phyloP scores from a whole-genome alignment of 2,888 invertebrate species.

The Agrypnus murinus region DNA sequence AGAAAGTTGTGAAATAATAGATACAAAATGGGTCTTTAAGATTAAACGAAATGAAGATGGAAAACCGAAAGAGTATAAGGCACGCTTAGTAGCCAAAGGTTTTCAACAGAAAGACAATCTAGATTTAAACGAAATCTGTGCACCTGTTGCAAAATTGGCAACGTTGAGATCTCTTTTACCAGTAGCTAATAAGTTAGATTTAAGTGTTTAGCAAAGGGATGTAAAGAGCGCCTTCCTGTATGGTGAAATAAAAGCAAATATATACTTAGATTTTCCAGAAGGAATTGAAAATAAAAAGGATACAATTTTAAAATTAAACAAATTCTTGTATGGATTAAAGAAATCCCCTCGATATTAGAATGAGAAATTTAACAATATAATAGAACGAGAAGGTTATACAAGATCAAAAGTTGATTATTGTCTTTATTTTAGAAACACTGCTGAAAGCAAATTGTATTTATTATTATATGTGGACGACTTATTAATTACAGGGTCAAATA shows the following conservation, averaged over 20 bases:
- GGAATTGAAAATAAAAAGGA: not conserved
- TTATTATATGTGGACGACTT: slow-evolving; percentile 54
- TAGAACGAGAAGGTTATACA: slow-evolving; percentile 37
- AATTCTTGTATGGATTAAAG: slow-evolving; percentile 50
- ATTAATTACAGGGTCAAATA: slow-evolving; percentile 48
- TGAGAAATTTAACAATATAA: slow-evolving; percentile 45
- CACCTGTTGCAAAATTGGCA: slow-evolving; percentile 12
- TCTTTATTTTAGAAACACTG: slow-evolving; percentile 30
- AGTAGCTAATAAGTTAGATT: not conserved
- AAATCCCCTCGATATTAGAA: slow-evolving; percentile 51
- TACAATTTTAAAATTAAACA: slow-evolving; percentile 6
- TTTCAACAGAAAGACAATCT: too few relatives aligned
- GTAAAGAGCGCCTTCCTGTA: slow-evolving; percentile 26
- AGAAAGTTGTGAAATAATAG: slow-evolving; percentile 17
- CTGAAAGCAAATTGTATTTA: slow-evolving; percentile 40
- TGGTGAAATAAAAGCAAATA: slow-evolving; percentile 5
- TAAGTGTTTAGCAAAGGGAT: slow-evolving; percentile 22
- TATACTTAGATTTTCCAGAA: not conserved
- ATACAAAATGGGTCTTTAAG: too few relatives aligned
- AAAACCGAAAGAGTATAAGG: too few relatives aligned
- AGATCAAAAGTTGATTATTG: slow-evolving; percentile 49
- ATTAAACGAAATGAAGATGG: too few relatives aligned
- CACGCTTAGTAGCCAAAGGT: too few relatives aligned
- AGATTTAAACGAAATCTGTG: too few relatives aligned
- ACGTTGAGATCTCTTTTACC: slow-evolving; percentile 17